Evolutionary conservation across 2,888 invertebrate species (phyloP), one percentile per base, ranked within the genome.

Genomic region (Hypena proboscidalis): DNA sequence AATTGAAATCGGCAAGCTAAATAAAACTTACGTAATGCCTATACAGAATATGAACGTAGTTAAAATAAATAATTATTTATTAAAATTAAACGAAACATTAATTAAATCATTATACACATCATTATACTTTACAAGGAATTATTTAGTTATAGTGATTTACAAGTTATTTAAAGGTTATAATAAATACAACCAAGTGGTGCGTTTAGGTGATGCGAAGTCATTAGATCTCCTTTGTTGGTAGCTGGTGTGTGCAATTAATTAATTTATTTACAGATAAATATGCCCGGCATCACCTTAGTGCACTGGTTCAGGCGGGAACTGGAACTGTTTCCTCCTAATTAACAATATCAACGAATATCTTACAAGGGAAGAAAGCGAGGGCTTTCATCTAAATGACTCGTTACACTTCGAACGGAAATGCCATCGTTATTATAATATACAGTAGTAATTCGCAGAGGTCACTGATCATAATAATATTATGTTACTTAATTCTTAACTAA

Each of bases 41-140:
- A 74, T 76, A 80, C 75, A 83, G 56, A 75, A 71, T 76, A 75
- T 69, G 68, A 74, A 76, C 70, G 67, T 74, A 68, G 60, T 67
- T 74, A 77, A 74, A 84, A 85, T 85, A 83, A 87, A 88, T 87
- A 82, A 78, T 74, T 74, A 77, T 73, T 70, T 67, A 73, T 72
- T 66, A 74, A 69, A 65, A 77, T 61, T 67, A 75, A 77, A 73
- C 60, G 69, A 70, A 63, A 68, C n/a, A n/a, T n/a, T 52, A 11
- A 41, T 41, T 41, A 41, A 70, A 77, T 72, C 73, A 77, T 76
- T 74, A 77, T 77, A 78, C 74, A 83, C 71, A 80, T 67, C 70
- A 70, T 66, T 68, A 72, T 77, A 77, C 60, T 68, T 70, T 80
- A 80, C 78, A 80, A 39, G 67, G 43, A 52, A 67, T n/a, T 56